Base-by-base conservation (phyloP, 2,113 vertebrate species). In the Pitta sordida region DNA sequence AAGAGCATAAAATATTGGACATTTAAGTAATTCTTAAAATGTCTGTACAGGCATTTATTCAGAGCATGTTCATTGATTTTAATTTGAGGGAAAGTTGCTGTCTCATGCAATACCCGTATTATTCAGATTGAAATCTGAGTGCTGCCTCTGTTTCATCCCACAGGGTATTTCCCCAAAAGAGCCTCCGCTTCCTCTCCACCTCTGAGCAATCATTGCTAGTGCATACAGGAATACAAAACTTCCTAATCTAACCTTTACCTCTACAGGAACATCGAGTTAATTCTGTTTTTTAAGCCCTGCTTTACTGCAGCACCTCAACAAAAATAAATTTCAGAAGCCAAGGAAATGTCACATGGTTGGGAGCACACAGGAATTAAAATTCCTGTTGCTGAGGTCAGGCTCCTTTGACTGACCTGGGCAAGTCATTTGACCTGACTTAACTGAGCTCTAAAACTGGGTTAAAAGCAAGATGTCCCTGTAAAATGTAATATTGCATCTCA, bases 71-170 rank as follows among this genome's bases (percentile, higher is more conserved):
- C 94, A 94, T 94, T 74, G 95, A 96, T 92, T 92, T 77, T 52
- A 43, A 59, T 4, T 17, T 1, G 53, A 94, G 87, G 90, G 78
- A 90, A 95, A 96, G 79, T 70, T 94, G 93, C 95, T 95, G 90
- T 88, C 87, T 94, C 94, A 95, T 94, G 76, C 91, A 70, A 89
- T 71, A 43, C 59, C 64, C 13, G 1, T 58, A 39, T 86, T 91
- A 90, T 74, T 88, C 82, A 74, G 93, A 76, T n/a, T 46, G 94
- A 91, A 96, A 96, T 77, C 84, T 29, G 87, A 94, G 91, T 30
- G 2, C 69, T 91, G 86, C 58, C 62, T 46, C 60, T 59, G n/a
- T 60, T 69, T 27, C 82, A 93, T 87, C 87, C 92, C 85, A 59
- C 91, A 62, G 64, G 93, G 87, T 92, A 88, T 94, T 95, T 60